phyloP scores from a whole-genome alignment of 2,888 invertebrate genomes.

The Dichetophora obliterata region DNA sequence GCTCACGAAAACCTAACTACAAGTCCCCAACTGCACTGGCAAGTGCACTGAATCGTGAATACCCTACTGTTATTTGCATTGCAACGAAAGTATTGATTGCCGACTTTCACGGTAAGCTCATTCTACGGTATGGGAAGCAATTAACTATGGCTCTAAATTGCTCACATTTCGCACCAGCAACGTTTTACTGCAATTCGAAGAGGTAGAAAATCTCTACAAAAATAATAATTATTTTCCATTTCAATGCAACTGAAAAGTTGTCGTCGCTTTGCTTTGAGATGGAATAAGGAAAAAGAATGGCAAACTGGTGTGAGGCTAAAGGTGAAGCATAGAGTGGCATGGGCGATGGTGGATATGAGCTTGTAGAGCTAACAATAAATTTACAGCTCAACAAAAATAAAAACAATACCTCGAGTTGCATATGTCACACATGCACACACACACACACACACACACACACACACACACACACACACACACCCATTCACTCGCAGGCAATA shows the following conservation, averaged over 20 bases:
- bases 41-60: no score
- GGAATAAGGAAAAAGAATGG: background rate
- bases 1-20: no score
- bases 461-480: background rate
- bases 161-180: constrained; percentile 17
- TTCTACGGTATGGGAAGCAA: constrained; percentile 9
- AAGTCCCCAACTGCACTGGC: no score
- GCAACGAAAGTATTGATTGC: no score
- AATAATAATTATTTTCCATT: constrained; percentile 47
- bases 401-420: constrained; percentile 11
- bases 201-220: constrained; percentile 24
- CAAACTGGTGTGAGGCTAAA: background rate
- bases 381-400: background rate
- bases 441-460: background rate
- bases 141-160: constrained; percentile 24
- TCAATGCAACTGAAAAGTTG: constrained; percentile 41
- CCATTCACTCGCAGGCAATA: background rate
- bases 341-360: background rate
- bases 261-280: background rate
- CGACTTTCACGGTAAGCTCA: background rate
- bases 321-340: background rate
- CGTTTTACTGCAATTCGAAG: background rate
- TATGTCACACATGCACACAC: background rate
- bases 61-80: no score
- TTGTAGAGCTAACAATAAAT: constrained; percentile 18